Conservation (phyloP, 2,797 vertebrate genomes). For the Notolepis coatsorum region DNA sequence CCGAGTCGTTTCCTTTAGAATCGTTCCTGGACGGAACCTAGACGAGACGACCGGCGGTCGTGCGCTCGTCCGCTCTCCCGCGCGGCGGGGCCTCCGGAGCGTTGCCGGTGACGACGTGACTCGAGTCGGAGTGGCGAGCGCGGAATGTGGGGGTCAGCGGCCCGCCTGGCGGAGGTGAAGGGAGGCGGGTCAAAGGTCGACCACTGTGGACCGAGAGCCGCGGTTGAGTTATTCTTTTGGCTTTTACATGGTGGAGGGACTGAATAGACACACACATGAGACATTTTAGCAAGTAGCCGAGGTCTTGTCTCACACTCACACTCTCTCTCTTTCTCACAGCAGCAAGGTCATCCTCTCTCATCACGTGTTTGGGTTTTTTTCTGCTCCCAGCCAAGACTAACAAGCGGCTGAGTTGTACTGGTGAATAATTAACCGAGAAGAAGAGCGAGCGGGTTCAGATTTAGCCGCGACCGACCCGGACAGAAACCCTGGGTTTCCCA, state of each 20-base stretch:
- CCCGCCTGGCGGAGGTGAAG: slow-evolving; percentile 55
- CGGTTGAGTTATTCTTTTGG: slow-evolving; percentile 33
- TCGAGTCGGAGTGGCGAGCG: slow-evolving; percentile 59
- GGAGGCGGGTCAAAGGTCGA: slow-evolving; percentile 54
- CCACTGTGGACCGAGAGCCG: slow-evolving; percentile 22
- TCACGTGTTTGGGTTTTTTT: slow-evolving; percentile 21
- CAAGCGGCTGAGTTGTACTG: slow-evolving; percentile 18
- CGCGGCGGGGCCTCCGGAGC: slow-evolving; percentile 40
- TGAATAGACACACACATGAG: slow-evolving; percentile 31
- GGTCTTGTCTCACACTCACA: slow-evolving; percentile 33
- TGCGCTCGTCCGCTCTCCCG: too few species aligned
- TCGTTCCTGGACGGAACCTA: slow-evolving; percentile 37
- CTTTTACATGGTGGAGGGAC: slow-evolving; percentile 52
- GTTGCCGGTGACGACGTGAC: slow-evolving; percentile 56
- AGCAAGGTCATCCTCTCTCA: slow-evolving; percentile 38
- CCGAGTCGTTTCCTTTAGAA: slow-evolving; percentile 46
- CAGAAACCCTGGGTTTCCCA: slow-evolving; percentile 32
- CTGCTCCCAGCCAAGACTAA: slow-evolving; percentile 19
- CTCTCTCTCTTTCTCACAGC: too few species aligned
- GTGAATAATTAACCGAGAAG: slow-evolving; percentile 60
- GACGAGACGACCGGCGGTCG: slow-evolving; percentile 29
- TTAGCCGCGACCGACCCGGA: slow-evolving; percentile 36
- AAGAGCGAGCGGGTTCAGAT: slow-evolving; percentile 26
- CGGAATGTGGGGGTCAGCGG: slow-evolving; percentile 67
- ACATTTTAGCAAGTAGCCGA: slow-evolving; percentile 35